These are phyloP conservation scores for Synanthedon andrenaeformis DNA, from an alignment of 2,888 invertebrate genomes.

Conservation along the genomic window DNA sequence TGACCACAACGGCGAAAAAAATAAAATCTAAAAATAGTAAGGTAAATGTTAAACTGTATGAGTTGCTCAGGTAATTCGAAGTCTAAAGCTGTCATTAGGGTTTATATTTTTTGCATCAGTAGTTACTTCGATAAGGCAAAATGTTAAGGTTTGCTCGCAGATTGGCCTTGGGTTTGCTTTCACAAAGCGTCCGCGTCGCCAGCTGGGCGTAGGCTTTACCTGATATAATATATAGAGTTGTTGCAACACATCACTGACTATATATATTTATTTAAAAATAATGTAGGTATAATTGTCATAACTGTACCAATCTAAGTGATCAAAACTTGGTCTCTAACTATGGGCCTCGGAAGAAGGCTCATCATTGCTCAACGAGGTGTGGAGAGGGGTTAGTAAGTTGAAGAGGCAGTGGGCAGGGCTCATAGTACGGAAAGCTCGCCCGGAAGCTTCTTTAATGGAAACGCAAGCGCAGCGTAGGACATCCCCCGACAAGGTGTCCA, in stretches of 20 bases:
- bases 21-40: neutral
- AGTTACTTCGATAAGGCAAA: constrained; percentile 28
- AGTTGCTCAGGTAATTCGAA: constrained; percentile 5
- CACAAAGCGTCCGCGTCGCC: constrained; percentile 21
- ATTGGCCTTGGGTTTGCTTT: constrained; percentile 48
- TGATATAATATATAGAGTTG: constrained; percentile 20
- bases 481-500: no score
- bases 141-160: constrained; percentile 45
- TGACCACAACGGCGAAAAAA: neutral
- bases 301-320: no score
- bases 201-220: constrained; percentile 30
- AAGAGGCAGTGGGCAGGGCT: no score
- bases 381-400: no score
- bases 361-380: no score
- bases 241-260: constrained; percentile 8
- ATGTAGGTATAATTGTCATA: no score
- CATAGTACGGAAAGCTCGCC: no score
- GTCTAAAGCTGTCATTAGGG: constrained; percentile 14
- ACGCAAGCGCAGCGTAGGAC: no score
- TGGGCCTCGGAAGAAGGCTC: no score
- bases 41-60: neutral
- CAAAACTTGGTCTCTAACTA: no score
- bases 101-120: constrained; percentile 29
- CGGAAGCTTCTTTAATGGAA: no score
- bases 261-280: no score